Base-by-base conservation (phyloP, 1,140 invertebrate genomes). In the Drosophila cardini region DNA sequence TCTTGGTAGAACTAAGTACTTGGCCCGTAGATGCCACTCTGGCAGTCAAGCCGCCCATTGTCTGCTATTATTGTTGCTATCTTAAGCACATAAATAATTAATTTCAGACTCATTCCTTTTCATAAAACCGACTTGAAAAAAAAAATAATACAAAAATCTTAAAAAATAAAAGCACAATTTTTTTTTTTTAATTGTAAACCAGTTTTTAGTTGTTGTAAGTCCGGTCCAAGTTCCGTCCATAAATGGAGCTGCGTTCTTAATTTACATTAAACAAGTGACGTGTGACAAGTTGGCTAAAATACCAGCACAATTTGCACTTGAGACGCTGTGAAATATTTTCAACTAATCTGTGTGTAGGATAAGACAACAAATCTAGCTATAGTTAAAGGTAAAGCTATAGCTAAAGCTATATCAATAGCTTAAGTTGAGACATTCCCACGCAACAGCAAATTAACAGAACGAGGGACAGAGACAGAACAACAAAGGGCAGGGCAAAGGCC, bases 41-140 rank as follows among this genome's bases (percentile, higher is more conserved):
- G 15, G 13, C 15, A 16, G 16, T 61, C 55, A 30, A 68, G 75
- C 64, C 67, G 72, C 60, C 65, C 76, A 61, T 48, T 81, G 70
- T 61, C 58, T 46, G 76, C 55, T 34, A 8, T 64, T 72, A 62
- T 43, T 30, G 26, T 40, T 36, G 46, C 52, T 84, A 84, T 84
- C 76, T 83, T 68, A 61, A 30, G 76, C 65, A 84, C 83, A 89
- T 87, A 87, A 87, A 89, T 87, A 87, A 87, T 87, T 87, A 83
- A 83, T 87, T 86, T 82, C 71, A 87, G 65, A 61, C 69, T 67
- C 69, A 74, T 74, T 80, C 80, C 72, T 64, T 65, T 83, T 77
- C 80, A 85, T 75, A 71, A 64, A 34, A 45, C 13, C 32, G 9
- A 40, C 52, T 55, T 32, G 18, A 64, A 63, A 63, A 64, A 26